A percentile compares a stretch with the other conserved stretches of the same genome.
Conservation (phyloP, 2,888 invertebrate genomes). For the Patella depressa region DNA sequence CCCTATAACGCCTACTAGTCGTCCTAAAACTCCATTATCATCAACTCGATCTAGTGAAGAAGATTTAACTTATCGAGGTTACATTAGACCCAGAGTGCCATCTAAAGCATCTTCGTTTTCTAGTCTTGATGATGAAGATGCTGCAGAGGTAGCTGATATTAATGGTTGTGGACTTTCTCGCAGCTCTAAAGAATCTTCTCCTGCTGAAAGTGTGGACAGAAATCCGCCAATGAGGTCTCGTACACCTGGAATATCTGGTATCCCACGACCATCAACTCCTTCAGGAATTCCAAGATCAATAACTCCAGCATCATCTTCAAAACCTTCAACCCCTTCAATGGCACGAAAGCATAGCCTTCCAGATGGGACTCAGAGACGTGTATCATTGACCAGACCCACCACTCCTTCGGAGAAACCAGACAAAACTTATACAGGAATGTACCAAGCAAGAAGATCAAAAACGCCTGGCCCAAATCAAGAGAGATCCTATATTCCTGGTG, state of each 20-base stretch:
- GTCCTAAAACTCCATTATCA: constrained; percentile 2
- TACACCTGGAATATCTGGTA: constrained; percentile 12
- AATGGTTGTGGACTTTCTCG: constrained; percentile 5
- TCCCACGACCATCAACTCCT: constrained; percentile 39
- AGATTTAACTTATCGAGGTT: background rate
- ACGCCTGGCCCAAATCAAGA: constrained; percentile 47
- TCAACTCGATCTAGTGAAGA: constrained; percentile 17
- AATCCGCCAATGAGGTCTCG: constrained; percentile 21
- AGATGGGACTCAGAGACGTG: constrained; percentile 19
- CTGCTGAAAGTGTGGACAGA: background rate
- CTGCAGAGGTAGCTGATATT: background rate
- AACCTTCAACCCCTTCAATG: constrained; percentile 30
- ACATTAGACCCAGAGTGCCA: background rate
- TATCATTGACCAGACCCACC: constrained; percentile 22
- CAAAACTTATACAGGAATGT: constrained; percentile 50
- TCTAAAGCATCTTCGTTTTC: constrained; percentile 8
- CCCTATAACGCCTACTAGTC: background rate
- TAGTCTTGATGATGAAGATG: background rate
- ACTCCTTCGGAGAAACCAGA: constrained; percentile 17
- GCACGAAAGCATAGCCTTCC: background rate
- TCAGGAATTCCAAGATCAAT: constrained; percentile 45
- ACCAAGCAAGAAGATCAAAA: constrained; percentile 47
- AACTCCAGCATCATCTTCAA: constrained; percentile 41
- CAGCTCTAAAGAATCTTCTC: constrained; percentile 1
- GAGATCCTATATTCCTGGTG: constrained; percentile 10